Conservation (phyloP, 1,140 invertebrate species). For the Diorhabda carinulata region DNA sequence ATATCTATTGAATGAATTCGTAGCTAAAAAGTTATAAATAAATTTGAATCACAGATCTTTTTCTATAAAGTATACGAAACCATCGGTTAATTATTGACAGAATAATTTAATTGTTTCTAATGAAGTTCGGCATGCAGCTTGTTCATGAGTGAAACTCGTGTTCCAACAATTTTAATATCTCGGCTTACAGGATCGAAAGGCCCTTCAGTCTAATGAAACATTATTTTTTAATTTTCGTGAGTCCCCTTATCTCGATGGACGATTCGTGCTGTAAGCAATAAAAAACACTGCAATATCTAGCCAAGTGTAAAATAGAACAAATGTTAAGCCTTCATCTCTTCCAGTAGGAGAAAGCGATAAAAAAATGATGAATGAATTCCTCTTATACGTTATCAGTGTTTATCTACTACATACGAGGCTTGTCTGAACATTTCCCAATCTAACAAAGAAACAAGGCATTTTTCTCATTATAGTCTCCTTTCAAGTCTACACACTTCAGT, state of each 20-base stretch:
- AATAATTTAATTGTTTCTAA: slow-evolving; percentile 5
- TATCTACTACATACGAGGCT: no score
- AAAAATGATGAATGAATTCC: no score
- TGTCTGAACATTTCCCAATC: no score
- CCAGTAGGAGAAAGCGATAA: no score
- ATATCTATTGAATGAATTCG: no score
- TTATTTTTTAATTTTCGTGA: slow-evolving; percentile 13
- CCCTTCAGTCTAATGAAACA: slow-evolving; percentile 12
- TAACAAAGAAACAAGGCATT: no score
- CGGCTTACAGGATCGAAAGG: slow-evolving; percentile 8
- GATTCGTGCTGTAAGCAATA: slow-evolving; percentile 9
- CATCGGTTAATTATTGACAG: background rate
- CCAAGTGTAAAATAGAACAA: slow-evolving; percentile 14
- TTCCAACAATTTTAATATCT: slow-evolving; percentile 9
- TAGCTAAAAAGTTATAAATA: no score
- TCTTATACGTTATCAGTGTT: no score
- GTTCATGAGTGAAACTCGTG: slow-evolving; percentile 9
- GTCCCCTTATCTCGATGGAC: slow-evolving; percentile 3
- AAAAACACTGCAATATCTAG: background rate
- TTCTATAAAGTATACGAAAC: background rate
- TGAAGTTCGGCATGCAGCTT: background rate
- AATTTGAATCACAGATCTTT: no score
- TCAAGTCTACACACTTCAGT: no score
- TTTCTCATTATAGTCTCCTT: no score
- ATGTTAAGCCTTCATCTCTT: background rate